Conservation (phyloP, 2,888 invertebrate genomes). For the Cheilosia pagana region DNA sequence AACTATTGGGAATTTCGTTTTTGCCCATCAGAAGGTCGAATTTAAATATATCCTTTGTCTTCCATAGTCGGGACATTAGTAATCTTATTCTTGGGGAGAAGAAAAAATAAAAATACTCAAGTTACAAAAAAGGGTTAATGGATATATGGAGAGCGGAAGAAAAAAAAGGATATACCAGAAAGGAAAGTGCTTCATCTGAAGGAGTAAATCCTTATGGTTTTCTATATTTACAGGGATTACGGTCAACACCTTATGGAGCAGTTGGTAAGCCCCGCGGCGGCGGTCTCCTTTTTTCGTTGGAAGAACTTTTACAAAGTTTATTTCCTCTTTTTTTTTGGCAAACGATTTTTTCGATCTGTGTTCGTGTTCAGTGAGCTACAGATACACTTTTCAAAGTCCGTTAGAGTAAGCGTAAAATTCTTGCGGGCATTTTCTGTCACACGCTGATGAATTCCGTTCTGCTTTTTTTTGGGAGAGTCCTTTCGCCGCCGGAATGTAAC, state of each 20-base stretch:
- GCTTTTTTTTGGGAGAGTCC: background rate
- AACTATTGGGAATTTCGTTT: slow-evolving; percentile 24
- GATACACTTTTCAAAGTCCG: slow-evolving; percentile 20
- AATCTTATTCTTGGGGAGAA: background rate
- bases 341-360: no score
- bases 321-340: background rate
- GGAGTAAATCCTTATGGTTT: slow-evolving; percentile 64
- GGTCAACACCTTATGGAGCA: slow-evolving; percentile 69
- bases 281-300: slow-evolving; percentile 45
- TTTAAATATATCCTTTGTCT: slow-evolving; percentile 44
- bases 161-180: slow-evolving; percentile 21
- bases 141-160: slow-evolving; percentile 15
- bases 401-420: slow-evolving; percentile 26
- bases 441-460: slow-evolving; percentile 63
- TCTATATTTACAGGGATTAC: slow-evolving; percentile 66
- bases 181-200: slow-evolving; percentile 17
- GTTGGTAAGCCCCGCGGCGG: slow-evolving; percentile 59
- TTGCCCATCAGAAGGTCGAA: slow-evolving; percentile 28
- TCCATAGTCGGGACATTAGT: background rate
- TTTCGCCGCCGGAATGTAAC: slow-evolving; percentile 49
- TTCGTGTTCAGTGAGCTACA: slow-evolving; percentile 19
- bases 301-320: slow-evolving; percentile 54
- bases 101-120: slow-evolving; percentile 21
- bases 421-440: slow-evolving; percentile 50
- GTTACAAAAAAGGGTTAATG: slow-evolving; percentile 49